Evolutionary conservation across 2,797 vertebrate genomes (phyloP).

Genomic region (Arctocebus calabarensis): DNA sequence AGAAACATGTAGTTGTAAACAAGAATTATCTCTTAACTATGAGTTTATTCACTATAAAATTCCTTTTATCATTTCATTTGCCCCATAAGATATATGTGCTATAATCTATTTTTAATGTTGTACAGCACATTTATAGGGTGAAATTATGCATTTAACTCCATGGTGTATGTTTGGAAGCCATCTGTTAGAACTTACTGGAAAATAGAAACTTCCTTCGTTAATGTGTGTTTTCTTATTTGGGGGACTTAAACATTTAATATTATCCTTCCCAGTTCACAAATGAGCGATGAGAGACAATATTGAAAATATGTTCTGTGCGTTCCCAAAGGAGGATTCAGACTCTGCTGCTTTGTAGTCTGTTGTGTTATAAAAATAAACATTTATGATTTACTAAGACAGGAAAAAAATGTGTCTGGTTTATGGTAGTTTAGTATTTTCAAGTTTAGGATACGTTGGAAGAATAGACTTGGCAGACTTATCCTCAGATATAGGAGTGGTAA

Average conservation of each 20-base stretch:
- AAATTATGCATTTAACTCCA: constrained; percentile 72
- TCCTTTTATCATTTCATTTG: constrained; percentile 70
- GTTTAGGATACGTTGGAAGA: constrained; percentile 49
- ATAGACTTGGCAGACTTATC: constrained; percentile 1
- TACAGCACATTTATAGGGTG: constrained; percentile 71
- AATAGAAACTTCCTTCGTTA: constrained; percentile 75
- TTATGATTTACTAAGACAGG: constrained; percentile 18
- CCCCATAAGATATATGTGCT: constrained; percentile 54
- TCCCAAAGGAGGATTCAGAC: constrained; percentile 41
- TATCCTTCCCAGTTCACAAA: background rate
- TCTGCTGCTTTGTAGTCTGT: background rate
- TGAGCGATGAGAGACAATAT: background rate
- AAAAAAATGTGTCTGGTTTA: constrained; percentile 1
- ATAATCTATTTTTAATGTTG: constrained; percentile 72
- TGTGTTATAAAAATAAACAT: constrained; percentile 43
- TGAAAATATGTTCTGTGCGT: constrained; percentile 1
- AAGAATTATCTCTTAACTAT: constrained; percentile 46
- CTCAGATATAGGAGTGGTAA: background rate
- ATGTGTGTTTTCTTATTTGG: constrained; percentile 69
- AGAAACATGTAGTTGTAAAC: constrained; percentile 50
- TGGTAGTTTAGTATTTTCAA: constrained; percentile 48
- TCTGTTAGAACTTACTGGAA: constrained; percentile 82
- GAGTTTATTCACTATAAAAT: constrained; percentile 63
- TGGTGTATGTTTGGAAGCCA: constrained; percentile 79
- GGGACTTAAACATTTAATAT: constrained; percentile 44